Base-by-base conservation (phyloP, 2,888 invertebrate species). In the Pammene aurita region DNA sequence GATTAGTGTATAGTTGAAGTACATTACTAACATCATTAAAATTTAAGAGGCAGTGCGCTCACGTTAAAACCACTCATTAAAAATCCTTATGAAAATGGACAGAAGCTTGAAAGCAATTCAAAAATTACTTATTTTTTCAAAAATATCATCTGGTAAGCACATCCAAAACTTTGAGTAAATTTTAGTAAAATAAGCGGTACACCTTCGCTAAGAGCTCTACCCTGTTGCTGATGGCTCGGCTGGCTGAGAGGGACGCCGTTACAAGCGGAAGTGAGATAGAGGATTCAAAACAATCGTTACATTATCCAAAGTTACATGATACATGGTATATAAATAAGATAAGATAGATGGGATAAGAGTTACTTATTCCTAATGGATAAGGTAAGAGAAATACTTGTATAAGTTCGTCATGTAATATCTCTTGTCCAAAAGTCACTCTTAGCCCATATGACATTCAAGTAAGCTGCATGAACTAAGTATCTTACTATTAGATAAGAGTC, bases 71-170 rank as follows among this genome's bases (percentile, higher is more conserved):
- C 42, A 18, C 14, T 13, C 16, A 10, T 54, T 55, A 46, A 61
- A 60, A 61, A 50, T 6, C 0, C 56, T 38, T 54, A 54, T 52
- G 48, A 56, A 61, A 80, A 76, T 80, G 77, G 78, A 80, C 80
- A 77, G 71, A 80, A 74, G 76, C 74, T 71, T 75, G 75, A 73
- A 76, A 65, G 62, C 72, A 73, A 72, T 75, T 78, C 79, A 74
- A 78, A 80, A 79, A 76, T 80, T 77, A 77, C 72, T 79, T 71
- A 73, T 65, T 74, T 78, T 80, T 87, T 82, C 77, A 87, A 87
- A 87, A 88, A 88, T 84, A 41, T 69, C 72, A 80, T 48, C 69
- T 77, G 74, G 80, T 84, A 87, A 86, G 86, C 88, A 80, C 74
- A 80, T 88, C 86, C 80, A 88, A 88, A 87, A 85, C 75, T 80